phyloP scores from a whole-genome alignment of 2,113 vertebrate species.

The Phylloscopus whistleri region DNA sequence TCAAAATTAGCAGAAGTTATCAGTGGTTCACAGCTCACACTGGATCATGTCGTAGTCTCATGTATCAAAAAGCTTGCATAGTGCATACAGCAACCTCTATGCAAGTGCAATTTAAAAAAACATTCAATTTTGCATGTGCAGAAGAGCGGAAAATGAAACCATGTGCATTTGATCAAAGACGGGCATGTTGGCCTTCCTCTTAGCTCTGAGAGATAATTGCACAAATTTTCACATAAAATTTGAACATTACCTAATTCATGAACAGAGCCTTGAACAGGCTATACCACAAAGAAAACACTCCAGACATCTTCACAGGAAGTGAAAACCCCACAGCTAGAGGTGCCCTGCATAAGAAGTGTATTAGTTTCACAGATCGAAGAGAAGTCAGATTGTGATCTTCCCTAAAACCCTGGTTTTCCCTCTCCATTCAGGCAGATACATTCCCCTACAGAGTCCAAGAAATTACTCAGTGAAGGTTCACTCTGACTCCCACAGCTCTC shows the following conservation, averaged over 20 bases:
- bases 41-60: background rate
- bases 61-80: background rate
- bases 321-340: constrained; percentile 2
- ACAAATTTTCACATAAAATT: constrained; percentile 31
- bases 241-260: background rate
- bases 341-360: background rate
- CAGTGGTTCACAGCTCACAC: background rate
- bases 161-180: constrained; percentile 20
- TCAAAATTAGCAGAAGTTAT: background rate
- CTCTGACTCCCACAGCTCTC: background rate
- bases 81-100: background rate
- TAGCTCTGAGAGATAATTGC: constrained; percentile 20
- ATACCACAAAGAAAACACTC: background rate
- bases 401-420: background rate
- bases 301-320: background rate
- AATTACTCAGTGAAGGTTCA: constrained; percentile 19
- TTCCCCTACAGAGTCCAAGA: constrained; percentile 30
- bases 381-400: constrained; percentile 43
- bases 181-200: background rate
- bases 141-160: background rate
- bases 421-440: constrained; percentile 27
- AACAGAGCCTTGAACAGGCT: background rate
- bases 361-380: background rate
- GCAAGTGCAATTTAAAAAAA: background rate
- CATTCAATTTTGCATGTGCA: background rate